These are phyloP conservation scores for Pseudomyrmex dendroicus DNA, from an alignment of 1,140 invertebrate species.

Conservation along the genomic window DNA sequence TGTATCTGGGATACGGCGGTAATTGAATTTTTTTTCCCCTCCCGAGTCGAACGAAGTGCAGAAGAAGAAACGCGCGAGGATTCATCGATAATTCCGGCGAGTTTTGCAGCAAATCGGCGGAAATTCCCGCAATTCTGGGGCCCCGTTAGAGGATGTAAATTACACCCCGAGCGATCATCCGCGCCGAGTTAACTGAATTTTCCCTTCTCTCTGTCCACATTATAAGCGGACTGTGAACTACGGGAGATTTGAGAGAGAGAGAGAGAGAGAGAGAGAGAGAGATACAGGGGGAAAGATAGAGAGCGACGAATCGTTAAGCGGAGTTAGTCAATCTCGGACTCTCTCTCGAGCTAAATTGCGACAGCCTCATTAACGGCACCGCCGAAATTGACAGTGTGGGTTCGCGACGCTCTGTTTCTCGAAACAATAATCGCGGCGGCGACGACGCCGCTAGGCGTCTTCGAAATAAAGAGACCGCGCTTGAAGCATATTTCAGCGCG, in stretches of 20 bases:
- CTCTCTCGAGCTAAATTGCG: slow-evolving; percentile 39
- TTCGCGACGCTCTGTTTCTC: slow-evolving; percentile 26
- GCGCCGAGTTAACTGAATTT: slow-evolving; percentile 42
- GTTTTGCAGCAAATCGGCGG: slow-evolving; percentile 43
- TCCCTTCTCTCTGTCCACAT: slow-evolving; percentile 26
- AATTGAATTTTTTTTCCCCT: slow-evolving; percentile 40
- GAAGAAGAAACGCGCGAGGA: background rate
- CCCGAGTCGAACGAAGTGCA: slow-evolving; percentile 3
- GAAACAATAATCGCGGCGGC: slow-evolving; percentile 30
- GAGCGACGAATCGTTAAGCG: slow-evolving; percentile 38
- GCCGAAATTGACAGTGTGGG: slow-evolving; percentile 48
- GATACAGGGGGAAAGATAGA: background rate
- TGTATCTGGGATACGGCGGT: slow-evolving; percentile 10
- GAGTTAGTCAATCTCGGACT: slow-evolving; percentile 42
- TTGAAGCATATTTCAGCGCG: background rate
- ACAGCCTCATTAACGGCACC: slow-evolving; percentile 46
- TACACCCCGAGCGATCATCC: slow-evolving; percentile 48
- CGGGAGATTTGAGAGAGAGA: background rate
- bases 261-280: background rate
- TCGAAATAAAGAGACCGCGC: background rate
- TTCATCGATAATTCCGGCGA: slow-evolving; percentile 42
- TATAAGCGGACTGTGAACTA: slow-evolving; percentile 9
- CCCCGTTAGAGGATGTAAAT: slow-evolving; percentile 46
- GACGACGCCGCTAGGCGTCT: background rate
- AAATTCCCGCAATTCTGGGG: slow-evolving; percentile 31